Evolutionary conservation across 2,113 vertebrate species (phyloP), one percentile per base, ranked within the genome.

Genomic region (Tragelaphus imberbis): DNA sequence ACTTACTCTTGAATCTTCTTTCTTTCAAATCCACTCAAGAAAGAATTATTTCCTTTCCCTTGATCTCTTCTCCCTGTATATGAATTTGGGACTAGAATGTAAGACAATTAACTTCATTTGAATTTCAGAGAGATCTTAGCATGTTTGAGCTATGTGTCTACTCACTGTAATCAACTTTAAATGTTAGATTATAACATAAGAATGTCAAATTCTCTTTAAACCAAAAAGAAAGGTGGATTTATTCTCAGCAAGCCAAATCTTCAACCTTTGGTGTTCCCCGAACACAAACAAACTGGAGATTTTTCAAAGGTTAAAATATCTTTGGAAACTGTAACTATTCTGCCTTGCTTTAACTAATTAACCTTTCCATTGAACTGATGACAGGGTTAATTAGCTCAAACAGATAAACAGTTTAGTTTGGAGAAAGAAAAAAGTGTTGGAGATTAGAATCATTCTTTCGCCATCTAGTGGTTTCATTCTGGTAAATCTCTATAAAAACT

Each of bases 381-480:
- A 27, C 90, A 96, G 89, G 44, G 89, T 97, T 97, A 95, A 97
- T 97, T 96, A 97, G 61, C 89, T 80, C 89, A 47, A 90, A 87
- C 1, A 1, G 53, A 53, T 93, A 82, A 44, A 95, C 77, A 23
- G 65, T 86, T 89, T 79, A 86, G 49, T 90, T 91, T 56, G 51
- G 28, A n/a, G 23, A 27, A 21, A 30, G 59, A 30, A 84, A 51
- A 56, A 88, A 55, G 1, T 12, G 1, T 92, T 95, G 7, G 28
- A 79, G 53, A 90, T 84, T 63, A 87, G 11, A 97, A 51, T 80
- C 23, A 59, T 79, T 95, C 90, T 95, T 68, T 84, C 65, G 85
- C 96, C 97, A 97, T 84, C 96, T 97, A 96, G 95, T 98, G 93
- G 92, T 75, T 89, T 86, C 21, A 86, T 30, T 91, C 8, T 92